A percentile compares a stretch with the other conserved stretches of the same genome.
These are phyloP conservation scores for Manacus vitellinus DNA, from an alignment of 2,113 vertebrate species.

Conservation along the genomic window DNA sequence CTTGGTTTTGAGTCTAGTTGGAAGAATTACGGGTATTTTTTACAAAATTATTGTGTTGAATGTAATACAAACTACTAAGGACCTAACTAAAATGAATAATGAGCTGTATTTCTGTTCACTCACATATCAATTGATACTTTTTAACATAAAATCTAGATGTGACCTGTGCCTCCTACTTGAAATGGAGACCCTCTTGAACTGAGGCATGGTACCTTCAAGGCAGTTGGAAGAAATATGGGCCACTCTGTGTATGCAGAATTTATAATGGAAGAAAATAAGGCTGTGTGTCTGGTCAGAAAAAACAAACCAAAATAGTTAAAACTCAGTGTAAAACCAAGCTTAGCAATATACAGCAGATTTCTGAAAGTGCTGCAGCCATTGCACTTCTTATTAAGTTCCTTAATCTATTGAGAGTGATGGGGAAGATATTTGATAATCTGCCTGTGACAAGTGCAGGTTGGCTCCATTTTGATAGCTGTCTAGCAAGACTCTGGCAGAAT, in stretches of 20 bases:
- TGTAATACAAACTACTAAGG: not conserved
- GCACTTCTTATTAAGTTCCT: not conserved
- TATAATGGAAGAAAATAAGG: not conserved
- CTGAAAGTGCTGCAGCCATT: not conserved
- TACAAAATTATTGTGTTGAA: not conserved
- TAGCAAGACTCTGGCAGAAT: not conserved
- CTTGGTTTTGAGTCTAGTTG: not conserved
- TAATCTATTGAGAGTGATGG: not conserved
- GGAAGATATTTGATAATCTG: not conserved
- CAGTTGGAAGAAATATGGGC: not conserved
- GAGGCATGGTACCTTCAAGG: not conserved
- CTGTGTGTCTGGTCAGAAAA: not conserved
- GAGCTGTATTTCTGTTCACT: not conserved
- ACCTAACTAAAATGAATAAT: not conserved
- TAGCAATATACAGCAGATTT: not conserved
- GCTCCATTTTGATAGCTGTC: not conserved
- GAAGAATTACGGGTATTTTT: not conserved
- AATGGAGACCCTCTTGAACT: not conserved
- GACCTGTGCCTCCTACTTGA: not conserved
- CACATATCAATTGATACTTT: fast-evolving
- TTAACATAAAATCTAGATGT: not conserved
- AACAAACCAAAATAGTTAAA: not conserved
- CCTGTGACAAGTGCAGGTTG: not conserved
- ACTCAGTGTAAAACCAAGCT: not conserved
- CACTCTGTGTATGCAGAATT: not conserved